Evolutionary conservation across 2,888 invertebrate species (phyloP).

Genomic region (Zygothrica quintamaculata): DNA sequence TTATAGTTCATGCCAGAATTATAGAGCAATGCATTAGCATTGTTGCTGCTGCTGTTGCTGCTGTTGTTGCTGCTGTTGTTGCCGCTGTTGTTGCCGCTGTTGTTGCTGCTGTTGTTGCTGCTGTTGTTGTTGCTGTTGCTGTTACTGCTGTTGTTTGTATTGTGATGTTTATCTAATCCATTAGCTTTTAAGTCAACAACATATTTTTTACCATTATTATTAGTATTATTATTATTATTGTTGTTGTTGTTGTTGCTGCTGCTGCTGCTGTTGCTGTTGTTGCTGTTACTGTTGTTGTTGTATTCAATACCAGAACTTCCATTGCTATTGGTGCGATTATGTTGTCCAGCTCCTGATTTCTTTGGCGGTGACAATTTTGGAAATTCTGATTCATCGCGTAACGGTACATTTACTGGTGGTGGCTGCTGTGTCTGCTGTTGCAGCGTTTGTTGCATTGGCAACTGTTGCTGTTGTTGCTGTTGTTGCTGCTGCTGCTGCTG

Average conservation of each 20-base stretch:
- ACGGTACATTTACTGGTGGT: conserved; percentile 68
- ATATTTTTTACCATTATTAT: conserved; percentile 60
- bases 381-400: conserved; percentile 84
- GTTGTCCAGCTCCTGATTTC: conserved; percentile 73
- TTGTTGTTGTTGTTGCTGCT: conserved; percentile 46
- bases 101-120: conserved; percentile 50
- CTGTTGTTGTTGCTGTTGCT: conserved; percentile 33
- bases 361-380: conserved; percentile 84
- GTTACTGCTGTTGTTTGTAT: conserved; percentile 47
- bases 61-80: conserved; percentile 33
- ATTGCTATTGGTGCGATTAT: conserved; percentile 71
- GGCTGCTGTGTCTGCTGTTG: conserved; percentile 68
- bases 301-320: conserved; percentile 72
- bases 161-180: conserved; percentile 64
- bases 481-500: conserved; percentile 74
- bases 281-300: conserved; percentile 57
- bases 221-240: conserved; percentile 46
- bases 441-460: too few species aligned
- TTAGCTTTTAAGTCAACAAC: conserved; percentile 67
- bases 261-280: conserved; percentile 51
- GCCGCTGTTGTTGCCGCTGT: conserved; percentile 37
- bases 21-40: conserved; percentile 58
- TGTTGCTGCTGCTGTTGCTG: conserved; percentile 50
- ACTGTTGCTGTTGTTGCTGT: conserved; percentile 67
- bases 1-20: conserved; percentile 82